phyloP scores from a whole-genome alignment of 2,797 vertebrate species.

The Lateolabrax maculatus region DNA sequence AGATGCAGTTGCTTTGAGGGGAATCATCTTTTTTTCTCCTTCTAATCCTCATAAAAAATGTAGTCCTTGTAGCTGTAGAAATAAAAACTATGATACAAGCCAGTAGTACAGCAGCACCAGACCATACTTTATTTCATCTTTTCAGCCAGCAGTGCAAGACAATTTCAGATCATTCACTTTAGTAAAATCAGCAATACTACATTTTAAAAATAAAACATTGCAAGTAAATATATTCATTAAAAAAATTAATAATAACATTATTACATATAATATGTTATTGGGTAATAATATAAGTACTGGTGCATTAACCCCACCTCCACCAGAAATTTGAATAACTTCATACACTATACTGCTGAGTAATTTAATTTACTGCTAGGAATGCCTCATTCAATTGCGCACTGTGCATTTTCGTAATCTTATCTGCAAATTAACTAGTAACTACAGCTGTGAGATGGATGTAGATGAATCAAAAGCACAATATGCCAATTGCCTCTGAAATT shows the following conservation, averaged over 20 bases:
- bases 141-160: not conserved
- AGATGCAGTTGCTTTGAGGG: constrained; percentile 10
- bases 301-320: no score
- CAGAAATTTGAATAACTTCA: no score
- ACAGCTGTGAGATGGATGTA: not conserved
- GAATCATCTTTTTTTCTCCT: not conserved
- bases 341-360: no score
- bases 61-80: not conserved
- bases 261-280: not conserved
- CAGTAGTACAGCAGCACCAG: not conserved
- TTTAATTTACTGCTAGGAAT: not conserved
- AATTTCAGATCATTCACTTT: not conserved
- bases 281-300: not conserved
- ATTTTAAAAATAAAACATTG: not conserved
- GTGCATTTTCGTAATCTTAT: not conserved
- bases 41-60: constrained; percentile 22
- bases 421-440: not conserved
- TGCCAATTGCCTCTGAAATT: not conserved
- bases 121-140: not conserved
- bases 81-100: not conserved
- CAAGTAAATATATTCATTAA: not conserved
- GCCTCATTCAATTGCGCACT: not conserved
- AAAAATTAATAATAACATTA: not conserved
- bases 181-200: not conserved
- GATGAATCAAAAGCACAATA: not conserved